Evolutionary conservation across 1,140 invertebrate genomes (phyloP).

Genomic region (Rhopalosiphum padi): DNA sequence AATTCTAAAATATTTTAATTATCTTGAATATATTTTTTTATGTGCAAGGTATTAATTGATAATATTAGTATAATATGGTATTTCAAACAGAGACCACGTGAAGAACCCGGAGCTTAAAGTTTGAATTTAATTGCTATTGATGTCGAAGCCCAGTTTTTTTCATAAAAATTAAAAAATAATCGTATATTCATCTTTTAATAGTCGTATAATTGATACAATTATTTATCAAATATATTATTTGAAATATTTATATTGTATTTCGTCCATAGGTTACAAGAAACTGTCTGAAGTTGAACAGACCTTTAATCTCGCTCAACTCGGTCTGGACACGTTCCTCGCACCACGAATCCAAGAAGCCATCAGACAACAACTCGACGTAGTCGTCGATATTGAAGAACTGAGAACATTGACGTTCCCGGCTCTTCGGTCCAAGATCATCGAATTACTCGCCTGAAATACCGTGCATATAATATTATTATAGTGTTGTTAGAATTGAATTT

Average conservation of each 20-base stretch:
- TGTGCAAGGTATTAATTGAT: not conserved
- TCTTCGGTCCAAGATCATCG: not conserved
- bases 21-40: not conserved
- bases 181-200: not conserved
- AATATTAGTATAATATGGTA: not conserved
- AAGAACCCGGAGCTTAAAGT: not conserved
- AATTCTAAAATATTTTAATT: not conserved
- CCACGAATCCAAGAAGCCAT: constrained; percentile 19
- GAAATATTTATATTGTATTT: not conserved
- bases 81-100: not conserved
- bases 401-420: constrained; percentile 30
- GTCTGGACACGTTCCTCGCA: constrained; percentile 16
- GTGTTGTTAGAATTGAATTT: not conserved
- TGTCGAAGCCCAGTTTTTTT: not conserved
- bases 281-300: constrained; percentile 19
- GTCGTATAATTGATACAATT: not conserved
- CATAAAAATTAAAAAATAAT: not conserved
- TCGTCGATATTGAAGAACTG: not conserved
- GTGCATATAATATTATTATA: not conserved
- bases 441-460: not conserved
- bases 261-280: not conserved
- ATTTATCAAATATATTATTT: too few species aligned
- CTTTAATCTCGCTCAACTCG: constrained; percentile 33
- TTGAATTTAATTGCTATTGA: not conserved
- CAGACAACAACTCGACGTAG: not conserved